Percentiles rank a stretch among this genome's conserved stretches.
phyloP scores from a whole-genome alignment of 2,888 invertebrate genomes.

The Brachyptera risi region DNA sequence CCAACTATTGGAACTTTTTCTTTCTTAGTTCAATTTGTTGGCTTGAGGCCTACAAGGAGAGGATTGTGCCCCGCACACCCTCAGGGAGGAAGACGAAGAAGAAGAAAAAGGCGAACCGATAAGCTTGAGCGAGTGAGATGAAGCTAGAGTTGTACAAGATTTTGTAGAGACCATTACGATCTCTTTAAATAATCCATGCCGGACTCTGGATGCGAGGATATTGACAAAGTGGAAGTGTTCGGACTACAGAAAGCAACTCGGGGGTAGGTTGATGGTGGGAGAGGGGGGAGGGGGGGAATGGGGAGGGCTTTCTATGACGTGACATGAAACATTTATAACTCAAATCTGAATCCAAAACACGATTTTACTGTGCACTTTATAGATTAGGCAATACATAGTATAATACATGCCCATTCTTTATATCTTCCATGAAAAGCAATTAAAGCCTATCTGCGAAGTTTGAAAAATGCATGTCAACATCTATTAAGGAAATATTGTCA shows the following conservation, averaged over 20 bases:
- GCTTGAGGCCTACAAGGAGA: constrained; percentile 24
- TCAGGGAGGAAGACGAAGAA: constrained; percentile 7
- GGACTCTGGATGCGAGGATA: constrained; percentile 20
- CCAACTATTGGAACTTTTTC: constrained; percentile 29
- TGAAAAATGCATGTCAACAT: too few species aligned
- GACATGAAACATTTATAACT: constrained; percentile 30
- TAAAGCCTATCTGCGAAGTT: too few species aligned
- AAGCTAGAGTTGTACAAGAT: constrained; percentile 29
- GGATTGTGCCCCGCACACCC: constrained; percentile 21
- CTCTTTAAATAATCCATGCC: constrained; percentile 34
- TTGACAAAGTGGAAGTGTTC: constrained; percentile 29
- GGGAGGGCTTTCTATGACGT: constrained; percentile 34
- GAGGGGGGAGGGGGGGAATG: constrained; percentile 33
- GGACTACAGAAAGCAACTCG: too few species aligned
- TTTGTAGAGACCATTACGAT: constrained; percentile 32
- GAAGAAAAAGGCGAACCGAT: neutral
- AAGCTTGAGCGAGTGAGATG: constrained; percentile 24
- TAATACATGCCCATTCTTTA: too few species aligned
- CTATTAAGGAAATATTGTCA: too few species aligned
- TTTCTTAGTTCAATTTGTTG: constrained; percentile 27
- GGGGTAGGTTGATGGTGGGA: too few species aligned
- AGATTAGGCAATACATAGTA: too few species aligned
- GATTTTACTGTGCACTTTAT: too few species aligned
- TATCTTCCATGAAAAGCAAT: too few species aligned
- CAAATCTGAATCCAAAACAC: constrained; percentile 27